Base-by-base conservation (phyloP, 1,140 invertebrate species). In the Cyclina sinensis region DNA sequence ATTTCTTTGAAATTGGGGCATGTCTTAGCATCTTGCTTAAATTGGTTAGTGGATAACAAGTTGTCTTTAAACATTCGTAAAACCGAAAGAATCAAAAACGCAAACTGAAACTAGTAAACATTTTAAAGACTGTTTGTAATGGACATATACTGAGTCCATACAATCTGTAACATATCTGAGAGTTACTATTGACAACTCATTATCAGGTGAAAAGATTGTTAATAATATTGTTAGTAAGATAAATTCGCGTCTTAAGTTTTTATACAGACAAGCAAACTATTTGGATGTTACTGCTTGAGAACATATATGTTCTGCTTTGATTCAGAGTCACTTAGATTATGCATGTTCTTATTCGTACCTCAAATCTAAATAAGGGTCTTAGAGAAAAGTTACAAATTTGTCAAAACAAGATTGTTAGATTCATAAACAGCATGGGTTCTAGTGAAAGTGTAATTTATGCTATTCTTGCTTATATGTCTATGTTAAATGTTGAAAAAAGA, bases 301-400 rank as follows among this genome's bases (percentile, higher is more conserved):
- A 76, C 37, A 39, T 51, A 48, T 78, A 48, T 78, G 18, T 30
- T 78, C 46, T 78, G 39, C 46, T 0, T 48, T 62, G 57, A 59
- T 81, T 59, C 54, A 81, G 51, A 37, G 79, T 81, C 46, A 81
- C 51, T 59, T 59, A 27, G 51, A 81, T 30, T 81, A 81, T 62
- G 4, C 48, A 32, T 81, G 79, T 37, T 62, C 79, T 37, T 57
- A 43, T 46, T 78, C 1, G 74, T 78, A 78, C 48, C 46, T n/a
- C n/a, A 48, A 51, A 35, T 78, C 21, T 48, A 78, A 48, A 51
- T 48, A 81, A 81, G 48, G 14, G 32, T 59, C 51, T 81, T 24
- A 81, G 39, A 59, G 7, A 59, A 18, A 81, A 81, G n/a, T n/a
- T n/a, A n/a, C n/a, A n/a, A n/a, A n/a, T n/a, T n/a, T n/a, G n/a